These are phyloP conservation scores for Drosophila austrosaltans DNA, from an alignment of 2,888 invertebrate species.

Conservation along the genomic window DNA sequence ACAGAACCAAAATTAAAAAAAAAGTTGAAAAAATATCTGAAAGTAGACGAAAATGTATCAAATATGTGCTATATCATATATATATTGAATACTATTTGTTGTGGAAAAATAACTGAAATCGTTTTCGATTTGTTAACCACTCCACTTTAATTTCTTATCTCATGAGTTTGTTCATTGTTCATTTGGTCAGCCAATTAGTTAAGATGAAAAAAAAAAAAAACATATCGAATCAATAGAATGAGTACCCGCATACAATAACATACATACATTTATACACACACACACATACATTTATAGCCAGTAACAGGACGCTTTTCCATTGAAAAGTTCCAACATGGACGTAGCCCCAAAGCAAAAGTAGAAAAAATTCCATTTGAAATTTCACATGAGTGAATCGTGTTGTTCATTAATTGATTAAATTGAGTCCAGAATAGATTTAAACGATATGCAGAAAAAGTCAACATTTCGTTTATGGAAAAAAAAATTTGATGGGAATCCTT, in stretches of 20 bases:
- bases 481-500: too few relatives aligned
- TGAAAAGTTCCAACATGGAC: neutral
- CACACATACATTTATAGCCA: neutral
- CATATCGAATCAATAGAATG: slow-evolving; percentile 21
- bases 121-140: neutral
- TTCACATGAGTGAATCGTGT: too few relatives aligned
- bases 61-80: neutral
- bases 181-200: slow-evolving; percentile 21
- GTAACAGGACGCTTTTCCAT: neutral
- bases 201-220: slow-evolving; percentile 37
- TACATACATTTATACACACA: neutral
- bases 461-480: too few relatives aligned
- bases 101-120: neutral
- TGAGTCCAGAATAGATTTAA: too few relatives aligned
- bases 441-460: too few relatives aligned
- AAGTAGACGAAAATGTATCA: neutral
- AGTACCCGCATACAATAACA: slow-evolving; percentile 17
- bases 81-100: neutral
- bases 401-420: too few relatives aligned
- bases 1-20: slow-evolving; percentile 51
- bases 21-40: slow-evolving; percentile 32
- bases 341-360: neutral
- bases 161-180: slow-evolving; percentile 10
- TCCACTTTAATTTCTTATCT: neutral
- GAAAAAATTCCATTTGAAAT: neutral